These are phyloP conservation scores for Brassicogethes aeneus DNA, from an alignment of 2,888 invertebrate genomes.

Conservation along the genomic window DNA sequence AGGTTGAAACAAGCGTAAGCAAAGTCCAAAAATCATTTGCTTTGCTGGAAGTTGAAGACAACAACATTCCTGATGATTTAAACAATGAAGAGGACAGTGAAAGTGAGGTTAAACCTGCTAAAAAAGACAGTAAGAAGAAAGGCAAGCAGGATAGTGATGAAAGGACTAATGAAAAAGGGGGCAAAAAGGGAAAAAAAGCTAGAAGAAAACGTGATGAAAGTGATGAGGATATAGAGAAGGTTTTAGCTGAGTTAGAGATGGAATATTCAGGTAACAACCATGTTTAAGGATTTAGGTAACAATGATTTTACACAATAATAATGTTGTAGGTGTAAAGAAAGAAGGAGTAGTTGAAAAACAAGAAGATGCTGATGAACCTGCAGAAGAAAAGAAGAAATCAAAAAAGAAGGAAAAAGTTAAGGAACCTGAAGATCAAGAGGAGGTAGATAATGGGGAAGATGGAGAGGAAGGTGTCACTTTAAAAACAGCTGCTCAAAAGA, in stretches of 20 bases:
- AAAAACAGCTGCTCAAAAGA: constrained; percentile 80
- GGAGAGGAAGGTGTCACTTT: constrained; percentile 51
- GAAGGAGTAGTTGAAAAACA: no score
- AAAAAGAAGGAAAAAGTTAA: constrained; percentile 14
- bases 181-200: constrained; percentile 64
- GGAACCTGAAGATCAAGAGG: not conserved
- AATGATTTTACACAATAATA: constrained; percentile 19
- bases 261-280: constrained; percentile 67
- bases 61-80: constrained; percentile 28
- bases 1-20: constrained; percentile 37
- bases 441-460: constrained; percentile 32
- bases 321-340: constrained; percentile 8
- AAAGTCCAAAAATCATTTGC: constrained; percentile 47
- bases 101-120: no score
- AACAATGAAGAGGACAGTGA: constrained; percentile 45
- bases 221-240: constrained; percentile 75
- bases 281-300: constrained; percentile 43
- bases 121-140: constrained; percentile 38
- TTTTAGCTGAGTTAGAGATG: constrained; percentile 72
- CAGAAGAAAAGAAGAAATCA: constrained; percentile 25
- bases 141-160: constrained; percentile 35
- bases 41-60: constrained; percentile 56
- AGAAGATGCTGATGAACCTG: constrained; percentile 39
- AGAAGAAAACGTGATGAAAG: constrained; percentile 68
- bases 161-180: constrained; percentile 37